Conservation (phyloP, 2,888 invertebrate genomes). For the Nomada lathburiana region DNA sequence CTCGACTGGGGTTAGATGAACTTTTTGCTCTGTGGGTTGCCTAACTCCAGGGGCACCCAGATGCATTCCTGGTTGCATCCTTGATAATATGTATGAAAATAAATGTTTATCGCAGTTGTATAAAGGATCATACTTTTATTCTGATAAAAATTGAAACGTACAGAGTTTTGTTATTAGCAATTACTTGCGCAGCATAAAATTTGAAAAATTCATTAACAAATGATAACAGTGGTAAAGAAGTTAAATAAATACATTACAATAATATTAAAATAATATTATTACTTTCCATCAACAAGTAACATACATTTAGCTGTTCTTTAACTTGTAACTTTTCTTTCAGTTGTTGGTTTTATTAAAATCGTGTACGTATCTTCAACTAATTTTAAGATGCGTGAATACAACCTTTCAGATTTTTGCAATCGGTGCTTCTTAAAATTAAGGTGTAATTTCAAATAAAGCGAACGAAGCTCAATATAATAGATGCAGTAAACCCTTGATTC, state of each 20-base stretch:
- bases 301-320: not conserved
- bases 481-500: constrained; percentile 30
- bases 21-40: no score
- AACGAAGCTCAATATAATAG: not conserved
- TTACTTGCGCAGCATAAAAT: constrained; percentile 38
- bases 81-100: no score
- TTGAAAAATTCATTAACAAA: constrained; percentile 29
- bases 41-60: no score
- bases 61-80: no score
- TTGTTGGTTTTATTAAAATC: not conserved
- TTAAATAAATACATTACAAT: constrained; percentile 29
- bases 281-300: constrained; percentile 25
- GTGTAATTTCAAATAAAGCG: not conserved
- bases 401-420: not conserved
- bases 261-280: constrained; percentile 24
- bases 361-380: constrained; percentile 1
- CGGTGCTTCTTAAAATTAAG: not conserved
- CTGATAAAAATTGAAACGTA: constrained; percentile 46
- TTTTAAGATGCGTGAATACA: not conserved
- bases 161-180: constrained; percentile 19
- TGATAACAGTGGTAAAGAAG: constrained; percentile 22
- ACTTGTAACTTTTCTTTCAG: not conserved
- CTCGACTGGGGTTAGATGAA: no score
- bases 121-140: constrained; percentile 60
- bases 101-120: not conserved